A percentile compares a stretch with the other conserved stretches of the same genome.
Evolutionary conservation across 2,888 invertebrate genomes (phyloP).

Genomic region (Ormia ochracea): DNA sequence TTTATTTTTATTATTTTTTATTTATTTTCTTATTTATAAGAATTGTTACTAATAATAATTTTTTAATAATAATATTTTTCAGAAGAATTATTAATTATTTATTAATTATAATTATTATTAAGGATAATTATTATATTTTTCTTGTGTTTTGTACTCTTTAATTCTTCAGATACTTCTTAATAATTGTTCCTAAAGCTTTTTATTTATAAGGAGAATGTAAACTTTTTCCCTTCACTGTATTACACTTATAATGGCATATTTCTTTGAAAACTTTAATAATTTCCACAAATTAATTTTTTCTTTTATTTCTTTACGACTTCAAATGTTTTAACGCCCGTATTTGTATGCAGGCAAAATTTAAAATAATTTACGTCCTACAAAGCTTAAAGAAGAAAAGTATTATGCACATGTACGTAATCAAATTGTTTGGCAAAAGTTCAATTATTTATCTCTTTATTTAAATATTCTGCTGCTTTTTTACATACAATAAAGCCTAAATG

Average conservation of each 20-base stretch:
- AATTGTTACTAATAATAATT: too few species aligned
- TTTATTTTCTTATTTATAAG: too few species aligned
- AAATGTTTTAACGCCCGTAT: background rate
- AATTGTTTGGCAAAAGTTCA: slow-evolving; percentile 57
- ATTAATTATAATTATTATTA: too few species aligned
- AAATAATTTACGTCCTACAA: background rate
- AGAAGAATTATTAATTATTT: too few species aligned
- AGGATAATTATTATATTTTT: too few species aligned
- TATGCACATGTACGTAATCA: background rate
- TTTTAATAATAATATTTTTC: too few species aligned
- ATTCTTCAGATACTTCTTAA: too few species aligned
- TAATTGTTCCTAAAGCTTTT: too few species aligned
- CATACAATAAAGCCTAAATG: slow-evolving; percentile 50
- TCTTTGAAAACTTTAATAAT: background rate
- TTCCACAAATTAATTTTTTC: background rate
- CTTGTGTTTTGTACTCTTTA: too few species aligned
- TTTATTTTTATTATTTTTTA: too few species aligned
- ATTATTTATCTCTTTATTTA: slow-evolving; percentile 30
- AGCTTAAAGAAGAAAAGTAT: background rate
- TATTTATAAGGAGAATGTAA: too few species aligned
- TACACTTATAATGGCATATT: background rate
- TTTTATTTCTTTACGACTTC: background rate
- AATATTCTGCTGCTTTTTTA: background rate
- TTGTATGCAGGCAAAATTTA: background rate
- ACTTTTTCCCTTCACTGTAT: too few species aligned